Evolutionary conservation across 92 coral and sea anemone species (phyloP).

Genomic region (Epizoanthus fatuus): DNA sequence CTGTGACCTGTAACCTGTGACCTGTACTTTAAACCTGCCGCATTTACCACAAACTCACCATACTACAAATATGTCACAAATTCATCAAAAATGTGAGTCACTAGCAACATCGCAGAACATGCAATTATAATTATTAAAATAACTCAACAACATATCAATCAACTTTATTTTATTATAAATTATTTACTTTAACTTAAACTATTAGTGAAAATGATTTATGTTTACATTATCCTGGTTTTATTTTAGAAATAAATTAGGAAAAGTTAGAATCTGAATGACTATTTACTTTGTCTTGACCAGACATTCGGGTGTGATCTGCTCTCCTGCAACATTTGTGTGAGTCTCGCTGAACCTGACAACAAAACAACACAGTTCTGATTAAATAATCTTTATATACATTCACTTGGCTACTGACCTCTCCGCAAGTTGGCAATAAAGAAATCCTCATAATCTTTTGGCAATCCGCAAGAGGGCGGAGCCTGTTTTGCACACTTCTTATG

Average conservation of each 20-base stretch:
- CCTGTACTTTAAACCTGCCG: too few relatives aligned
- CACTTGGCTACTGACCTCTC: constrained; percentile 73
- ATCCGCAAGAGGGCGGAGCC: constrained; percentile 85
- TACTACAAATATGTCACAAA: too few relatives aligned
- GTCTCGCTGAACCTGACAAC: constrained; percentile 26
- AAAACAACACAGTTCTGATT: constrained; percentile 7
- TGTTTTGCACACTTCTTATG: constrained; percentile 93
- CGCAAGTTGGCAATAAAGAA: constrained; percentile 77
- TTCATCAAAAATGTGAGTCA: too few relatives aligned
- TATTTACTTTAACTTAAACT: constrained; percentile 2
- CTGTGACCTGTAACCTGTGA: too few relatives aligned
- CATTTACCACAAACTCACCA: too few relatives aligned
- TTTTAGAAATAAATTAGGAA: constrained; percentile 21
- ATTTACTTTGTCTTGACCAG: constrained; percentile 47
- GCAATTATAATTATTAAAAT: background rate
- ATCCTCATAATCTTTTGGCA: constrained; percentile 85
- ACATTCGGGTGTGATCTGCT: constrained; percentile 10
- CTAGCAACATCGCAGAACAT: too few relatives aligned
- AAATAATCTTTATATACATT: background rate
- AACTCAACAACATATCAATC: background rate
- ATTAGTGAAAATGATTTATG: background rate
- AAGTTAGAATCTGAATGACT: constrained; percentile 21
- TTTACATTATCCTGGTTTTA: constrained; percentile 26
- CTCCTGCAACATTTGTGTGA: constrained; percentile 22
- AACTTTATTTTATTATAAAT: background rate